phyloP scores from a whole-genome alignment of 2,888 invertebrate genomes.

The Cinara cedri region DNA sequence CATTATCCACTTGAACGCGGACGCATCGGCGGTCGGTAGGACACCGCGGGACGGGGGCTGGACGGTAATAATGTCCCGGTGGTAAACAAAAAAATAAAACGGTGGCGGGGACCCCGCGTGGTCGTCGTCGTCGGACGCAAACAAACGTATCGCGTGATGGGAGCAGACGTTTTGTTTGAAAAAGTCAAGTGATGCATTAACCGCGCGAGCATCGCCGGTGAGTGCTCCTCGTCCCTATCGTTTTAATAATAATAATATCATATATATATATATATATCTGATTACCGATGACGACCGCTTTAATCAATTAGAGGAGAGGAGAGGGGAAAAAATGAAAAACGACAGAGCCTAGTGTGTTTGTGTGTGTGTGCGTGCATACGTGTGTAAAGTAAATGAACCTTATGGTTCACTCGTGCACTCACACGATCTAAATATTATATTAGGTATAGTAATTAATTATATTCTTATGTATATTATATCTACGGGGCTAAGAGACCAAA shows the following conservation, averaged over 20 bases:
- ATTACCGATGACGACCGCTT: conserved; percentile 42
- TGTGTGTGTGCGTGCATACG: background rate
- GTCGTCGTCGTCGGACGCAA: conserved; percentile 29
- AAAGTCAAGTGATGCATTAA: conserved; percentile 54
- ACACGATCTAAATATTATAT: background rate
- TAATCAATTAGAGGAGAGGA: conserved; percentile 36
- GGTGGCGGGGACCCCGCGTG: background rate
- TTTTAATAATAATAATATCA: background rate
- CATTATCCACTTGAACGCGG: conserved; percentile 40
- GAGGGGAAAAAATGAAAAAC: background rate
- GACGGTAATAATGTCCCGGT: conserved; percentile 24
- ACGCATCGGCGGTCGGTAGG: background rate
- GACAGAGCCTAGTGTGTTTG: background rate
- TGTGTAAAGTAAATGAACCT: background rate
- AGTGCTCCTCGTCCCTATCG: conserved; percentile 6
- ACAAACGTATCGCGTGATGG: conserved; percentile 50
- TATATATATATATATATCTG: conserved; percentile 39
- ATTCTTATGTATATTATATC: no score
- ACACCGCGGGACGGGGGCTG: background rate
- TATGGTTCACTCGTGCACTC: background rate
- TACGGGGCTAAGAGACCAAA: no score
- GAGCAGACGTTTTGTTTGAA: conserved; percentile 49
- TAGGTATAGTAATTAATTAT: no score
- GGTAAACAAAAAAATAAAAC: conserved; percentile 52
- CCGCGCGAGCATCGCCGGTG: conserved; percentile 11